Conservation (phyloP, 2,797 vertebrate genomes). For the Apodemus agrarius region DNA sequence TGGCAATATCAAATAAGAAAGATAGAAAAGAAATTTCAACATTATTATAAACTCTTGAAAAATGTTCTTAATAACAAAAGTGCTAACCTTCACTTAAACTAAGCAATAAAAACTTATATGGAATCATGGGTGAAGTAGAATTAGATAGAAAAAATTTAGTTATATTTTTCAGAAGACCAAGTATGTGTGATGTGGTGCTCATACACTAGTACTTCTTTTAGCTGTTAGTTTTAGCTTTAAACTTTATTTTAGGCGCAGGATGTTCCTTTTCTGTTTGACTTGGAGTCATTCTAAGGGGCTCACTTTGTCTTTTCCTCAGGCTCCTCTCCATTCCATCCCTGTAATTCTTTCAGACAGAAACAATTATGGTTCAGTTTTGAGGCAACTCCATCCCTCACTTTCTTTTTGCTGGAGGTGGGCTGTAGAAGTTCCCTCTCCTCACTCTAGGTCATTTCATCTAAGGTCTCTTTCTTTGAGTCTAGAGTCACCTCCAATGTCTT, state of each 20-base stretch:
- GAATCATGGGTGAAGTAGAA: slow-evolving; percentile 45
- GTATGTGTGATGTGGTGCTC: slow-evolving; percentile 38
- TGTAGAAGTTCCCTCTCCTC: too few species aligned
- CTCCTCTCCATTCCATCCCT: too few species aligned
- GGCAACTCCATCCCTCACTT: too few species aligned
- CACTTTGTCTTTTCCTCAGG: not conserved
- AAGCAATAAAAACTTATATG: slow-evolving; percentile 61
- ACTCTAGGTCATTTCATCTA: too few species aligned
- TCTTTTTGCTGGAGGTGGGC: too few species aligned
- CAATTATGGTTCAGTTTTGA: too few species aligned
- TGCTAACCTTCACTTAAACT: slow-evolving; percentile 59
- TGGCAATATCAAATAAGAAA: slow-evolving; percentile 70
- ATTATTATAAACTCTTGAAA: slow-evolving; percentile 77
- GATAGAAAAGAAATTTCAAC: slow-evolving; percentile 71
- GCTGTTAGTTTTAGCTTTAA: not conserved
- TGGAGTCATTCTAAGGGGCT: not conserved
- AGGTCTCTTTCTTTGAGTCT: too few species aligned
- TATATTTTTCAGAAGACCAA: slow-evolving; percentile 42
- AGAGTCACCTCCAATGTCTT: too few species aligned
- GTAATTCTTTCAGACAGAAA: too few species aligned
- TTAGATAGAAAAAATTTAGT: slow-evolving; percentile 5
- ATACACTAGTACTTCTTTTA: slow-evolving; percentile 14
- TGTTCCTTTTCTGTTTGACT: not conserved
- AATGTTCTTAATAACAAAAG: slow-evolving; percentile 78
- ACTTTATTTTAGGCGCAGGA: slow-evolving; percentile 36